phyloP scores from a whole-genome alignment of 2,113 vertebrate genomes.

The Sakesphorus luctuosus region DNA sequence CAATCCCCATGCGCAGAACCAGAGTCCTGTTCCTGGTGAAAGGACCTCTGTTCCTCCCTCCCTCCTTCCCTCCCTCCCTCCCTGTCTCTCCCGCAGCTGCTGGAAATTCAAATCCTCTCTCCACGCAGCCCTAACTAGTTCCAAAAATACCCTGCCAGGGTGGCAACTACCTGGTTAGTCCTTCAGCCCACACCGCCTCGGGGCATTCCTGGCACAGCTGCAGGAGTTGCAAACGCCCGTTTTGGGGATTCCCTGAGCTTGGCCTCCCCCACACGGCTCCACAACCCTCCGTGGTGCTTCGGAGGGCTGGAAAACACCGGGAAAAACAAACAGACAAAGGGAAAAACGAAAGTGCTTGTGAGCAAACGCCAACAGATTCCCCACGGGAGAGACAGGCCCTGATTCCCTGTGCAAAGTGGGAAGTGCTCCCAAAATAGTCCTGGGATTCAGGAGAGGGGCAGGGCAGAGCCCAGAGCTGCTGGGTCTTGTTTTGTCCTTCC shows the following conservation, averaged over 20 bases:
- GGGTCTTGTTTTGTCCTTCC: no score
- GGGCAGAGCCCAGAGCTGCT: not conserved
- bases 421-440: not conserved
- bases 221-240: not conserved
- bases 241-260: not conserved
- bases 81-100: conserved; percentile 59
- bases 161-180: not conserved
- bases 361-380: not conserved
- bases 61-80: conserved; percentile 20
- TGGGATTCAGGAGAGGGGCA: not conserved
- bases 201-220: not conserved
- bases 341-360: not conserved
- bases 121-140: conserved; percentile 31
- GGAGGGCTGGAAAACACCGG: not conserved
- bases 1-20: conserved; percentile 67
- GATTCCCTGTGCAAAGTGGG: not conserved
- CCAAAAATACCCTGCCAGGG: conserved; percentile 13
- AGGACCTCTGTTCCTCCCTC: conserved; percentile 59
- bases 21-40: conserved; percentile 67
- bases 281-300: not conserved
- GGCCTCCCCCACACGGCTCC: not conserved
- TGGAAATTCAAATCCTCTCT: conserved; percentile 57
- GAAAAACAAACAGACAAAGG: not conserved
- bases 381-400: not conserved
- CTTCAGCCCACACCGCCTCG: not conserved